phyloP scores from a whole-genome alignment of 1,140 invertebrate genomes.

The Dendrolimus punctatus region DNA sequence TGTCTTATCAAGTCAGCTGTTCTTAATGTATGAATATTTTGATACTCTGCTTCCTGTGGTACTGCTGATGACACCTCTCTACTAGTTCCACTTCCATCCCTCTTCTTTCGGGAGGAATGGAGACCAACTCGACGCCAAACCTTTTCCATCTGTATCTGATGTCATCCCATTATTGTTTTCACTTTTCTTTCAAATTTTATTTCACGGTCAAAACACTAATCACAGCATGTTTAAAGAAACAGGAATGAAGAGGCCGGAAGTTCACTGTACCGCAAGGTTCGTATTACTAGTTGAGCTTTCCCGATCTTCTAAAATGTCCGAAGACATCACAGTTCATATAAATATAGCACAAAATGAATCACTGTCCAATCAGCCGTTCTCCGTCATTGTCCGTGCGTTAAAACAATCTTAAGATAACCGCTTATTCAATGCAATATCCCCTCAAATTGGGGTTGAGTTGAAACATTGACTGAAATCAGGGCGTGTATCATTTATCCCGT shows the following conservation, averaged over 20 bases:
- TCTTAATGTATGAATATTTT: constrained; percentile 65
- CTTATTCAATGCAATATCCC: not conserved
- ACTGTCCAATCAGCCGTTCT: constrained; percentile 36
- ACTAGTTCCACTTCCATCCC: constrained; percentile 65
- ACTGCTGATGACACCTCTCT: constrained; percentile 48
- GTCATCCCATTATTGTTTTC: constrained; percentile 64
- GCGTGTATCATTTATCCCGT: constrained; percentile 44
- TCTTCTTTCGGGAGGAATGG: constrained; percentile 71
- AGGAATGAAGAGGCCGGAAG: not conserved
- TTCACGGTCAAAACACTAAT: no score
- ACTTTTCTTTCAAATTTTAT: constrained; percentile 2
- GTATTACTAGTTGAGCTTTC: not conserved
- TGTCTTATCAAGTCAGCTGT: constrained; percentile 64
- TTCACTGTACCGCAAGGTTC: constrained; percentile 2
- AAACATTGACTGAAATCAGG: constrained; percentile 26
- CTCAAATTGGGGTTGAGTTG: constrained; percentile 3
- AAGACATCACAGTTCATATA: constrained; percentile 9
- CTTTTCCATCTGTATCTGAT: constrained; percentile 69
- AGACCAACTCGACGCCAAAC: constrained; percentile 71
- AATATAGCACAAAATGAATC: constrained; percentile 25
- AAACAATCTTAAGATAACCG: constrained; percentile 7
- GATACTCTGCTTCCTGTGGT: constrained; percentile 57
- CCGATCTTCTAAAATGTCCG: constrained; percentile 11
- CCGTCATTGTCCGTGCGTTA: constrained; percentile 46
- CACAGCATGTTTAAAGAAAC: no score